phyloP scores from a whole-genome alignment of 2,113 vertebrate species.

The Chlamydotis undulata region DNA sequence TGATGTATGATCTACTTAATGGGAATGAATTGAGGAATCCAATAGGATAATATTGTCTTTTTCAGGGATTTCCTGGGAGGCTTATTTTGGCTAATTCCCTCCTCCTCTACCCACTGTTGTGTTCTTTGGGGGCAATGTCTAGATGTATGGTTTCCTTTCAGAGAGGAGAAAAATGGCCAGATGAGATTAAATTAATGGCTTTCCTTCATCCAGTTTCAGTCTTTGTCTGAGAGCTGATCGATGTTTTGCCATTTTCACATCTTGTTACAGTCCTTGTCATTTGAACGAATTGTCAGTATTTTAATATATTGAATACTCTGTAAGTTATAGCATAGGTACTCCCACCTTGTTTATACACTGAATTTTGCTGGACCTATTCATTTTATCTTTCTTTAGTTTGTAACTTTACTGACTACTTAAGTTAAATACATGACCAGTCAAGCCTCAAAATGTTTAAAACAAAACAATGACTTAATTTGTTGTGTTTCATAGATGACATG shows the following conservation, averaged over 20 bases:
- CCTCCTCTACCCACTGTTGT: not conserved
- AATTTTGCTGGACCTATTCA: not conserved
- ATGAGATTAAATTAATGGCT: not conserved
- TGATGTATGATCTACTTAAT: not conserved
- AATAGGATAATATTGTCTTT: not conserved
- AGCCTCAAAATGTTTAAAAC: not conserved
- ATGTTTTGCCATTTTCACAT: constrained; percentile 6
- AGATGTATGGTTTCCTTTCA: not conserved
- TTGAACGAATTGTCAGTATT: not conserved
- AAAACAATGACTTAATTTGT: not conserved
- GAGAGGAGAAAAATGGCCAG: not conserved
- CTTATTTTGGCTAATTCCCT: not conserved
- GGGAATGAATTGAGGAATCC: not conserved
- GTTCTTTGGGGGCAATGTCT: not conserved
- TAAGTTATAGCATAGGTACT: not conserved
- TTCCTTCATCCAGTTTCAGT: not conserved
- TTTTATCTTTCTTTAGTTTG: not conserved
- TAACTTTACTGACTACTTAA: not conserved
- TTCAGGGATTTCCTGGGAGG: not conserved
- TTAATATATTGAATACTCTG: not conserved
- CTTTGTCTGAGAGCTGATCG: not conserved
- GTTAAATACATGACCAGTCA: not conserved
- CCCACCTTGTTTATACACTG: not conserved
- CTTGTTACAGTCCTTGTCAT: not conserved
- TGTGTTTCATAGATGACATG: not conserved